Percentiles rank a stretch among this genome's conserved stretches.
These are phyloP conservation scores for Pycnonotus jocosus DNA, from an alignment of 2,113 vertebrate species.

Conservation along the genomic window DNA sequence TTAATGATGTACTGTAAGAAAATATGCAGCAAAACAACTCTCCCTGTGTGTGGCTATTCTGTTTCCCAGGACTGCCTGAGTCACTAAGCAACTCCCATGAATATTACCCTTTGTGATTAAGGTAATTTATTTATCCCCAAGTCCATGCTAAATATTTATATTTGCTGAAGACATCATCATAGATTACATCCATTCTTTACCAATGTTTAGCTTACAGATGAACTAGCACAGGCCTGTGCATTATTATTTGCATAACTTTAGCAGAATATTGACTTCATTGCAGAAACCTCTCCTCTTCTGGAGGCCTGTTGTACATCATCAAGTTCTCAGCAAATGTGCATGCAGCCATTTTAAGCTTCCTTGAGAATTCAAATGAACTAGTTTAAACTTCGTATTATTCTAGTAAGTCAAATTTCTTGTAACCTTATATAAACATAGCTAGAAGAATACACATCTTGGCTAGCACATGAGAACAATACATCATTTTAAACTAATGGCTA, in stretches of 20 bases:
- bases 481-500: not conserved
- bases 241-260: conserved; percentile 1
- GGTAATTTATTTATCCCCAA: conserved; percentile 36
- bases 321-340: not conserved
- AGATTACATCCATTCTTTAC: conserved; percentile 23
- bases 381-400: not conserved
- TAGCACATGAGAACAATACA: not conserved
- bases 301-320: not conserved
- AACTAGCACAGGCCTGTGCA: conserved; percentile 1
- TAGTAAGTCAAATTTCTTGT: not conserved
- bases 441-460: not conserved
- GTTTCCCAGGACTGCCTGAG: conserved; percentile 15
- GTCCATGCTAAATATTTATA: conserved; percentile 33
- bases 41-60: not conserved
- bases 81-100: conserved; percentile 12
- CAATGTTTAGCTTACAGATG: not conserved
- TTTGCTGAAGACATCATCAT: conserved; percentile 14
- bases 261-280: not conserved
- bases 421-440: not conserved
- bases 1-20: conserved; percentile 44
- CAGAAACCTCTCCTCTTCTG: not conserved
- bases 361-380: not conserved
- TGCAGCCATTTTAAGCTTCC: not conserved
- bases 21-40: conserved; percentile 53
- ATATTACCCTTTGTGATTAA: not conserved